Percentiles rank a stretch among this genome's conserved stretches.
Conservation (phyloP, 2,797 vertebrate species). For the Tamandua tetradactyla region DNA sequence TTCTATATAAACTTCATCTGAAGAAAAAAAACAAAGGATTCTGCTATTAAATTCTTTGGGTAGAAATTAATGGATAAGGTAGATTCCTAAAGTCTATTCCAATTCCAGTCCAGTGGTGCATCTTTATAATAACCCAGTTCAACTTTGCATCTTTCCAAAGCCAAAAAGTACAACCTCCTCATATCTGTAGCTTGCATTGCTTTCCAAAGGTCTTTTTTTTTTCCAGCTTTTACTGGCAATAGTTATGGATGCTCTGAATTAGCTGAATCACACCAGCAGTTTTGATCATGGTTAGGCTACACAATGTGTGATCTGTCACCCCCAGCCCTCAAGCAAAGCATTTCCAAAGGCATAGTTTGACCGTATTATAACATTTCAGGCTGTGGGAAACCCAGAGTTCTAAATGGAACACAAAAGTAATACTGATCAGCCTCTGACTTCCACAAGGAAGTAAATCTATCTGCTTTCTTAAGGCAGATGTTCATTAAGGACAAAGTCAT, state of each 20-base stretch:
- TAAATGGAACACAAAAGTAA: background rate
- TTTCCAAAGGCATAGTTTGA: background rate
- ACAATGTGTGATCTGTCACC: background rate
- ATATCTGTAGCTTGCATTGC: background rate
- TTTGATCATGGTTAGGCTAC: background rate
- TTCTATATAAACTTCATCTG: conserved; percentile 39
- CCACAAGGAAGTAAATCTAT: background rate
- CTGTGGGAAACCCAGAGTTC: background rate
- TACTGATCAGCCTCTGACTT: background rate
- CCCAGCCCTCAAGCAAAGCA: background rate
- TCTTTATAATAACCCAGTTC: conserved; percentile 6
- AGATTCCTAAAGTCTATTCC: conserved; percentile 24
- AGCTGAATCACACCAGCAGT: conserved; percentile 24
- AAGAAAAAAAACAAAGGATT: conserved; percentile 5
- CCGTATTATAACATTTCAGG: background rate
- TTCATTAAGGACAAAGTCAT: background rate
- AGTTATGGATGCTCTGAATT: background rate
- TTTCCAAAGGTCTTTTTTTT: background rate
- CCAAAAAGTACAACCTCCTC: background rate
- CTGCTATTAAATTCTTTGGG: background rate
- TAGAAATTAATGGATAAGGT: conserved; percentile 25
- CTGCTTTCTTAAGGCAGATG: background rate
- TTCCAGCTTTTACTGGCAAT: background rate
- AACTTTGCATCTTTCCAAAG: conserved; percentile 5
- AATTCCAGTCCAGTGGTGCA: background rate